phyloP scores from a whole-genome alignment of 2,797 vertebrate genomes.

The Echiichthys vipera region DNA sequence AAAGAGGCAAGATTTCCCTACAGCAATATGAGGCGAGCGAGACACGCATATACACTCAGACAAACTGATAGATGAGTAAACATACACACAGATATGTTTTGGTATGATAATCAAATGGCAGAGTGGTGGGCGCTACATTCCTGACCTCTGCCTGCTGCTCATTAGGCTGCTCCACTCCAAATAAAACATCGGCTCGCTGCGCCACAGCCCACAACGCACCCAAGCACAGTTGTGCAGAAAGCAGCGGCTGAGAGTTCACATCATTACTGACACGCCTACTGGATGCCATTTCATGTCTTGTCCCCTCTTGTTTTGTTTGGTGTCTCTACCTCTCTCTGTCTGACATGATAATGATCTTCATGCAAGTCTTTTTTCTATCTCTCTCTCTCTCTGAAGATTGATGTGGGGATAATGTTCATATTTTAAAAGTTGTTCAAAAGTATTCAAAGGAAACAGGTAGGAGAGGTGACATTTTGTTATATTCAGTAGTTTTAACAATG shows the following conservation, averaged over 20 bases:
- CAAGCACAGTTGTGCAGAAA: slow-evolving; percentile 64
- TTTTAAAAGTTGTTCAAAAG: slow-evolving; percentile 63
- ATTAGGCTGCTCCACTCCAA: slow-evolving; percentile 83
- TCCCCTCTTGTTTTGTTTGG: slow-evolving; percentile 70
- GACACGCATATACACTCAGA: slow-evolving; percentile 67
- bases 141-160: slow-evolving; percentile 83
- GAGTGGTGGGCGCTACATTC: slow-evolving; percentile 74
- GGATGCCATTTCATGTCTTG: slow-evolving; percentile 71
- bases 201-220: slow-evolving; percentile 69
- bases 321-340: slow-evolving; percentile 57
- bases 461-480: slow-evolving; percentile 35
- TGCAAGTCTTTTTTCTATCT: slow-evolving; percentile 40
- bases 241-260: slow-evolving; percentile 74
- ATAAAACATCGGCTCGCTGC: slow-evolving; percentile 77
- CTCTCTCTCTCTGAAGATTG: slow-evolving; percentile 44
- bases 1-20: slow-evolving; percentile 68
- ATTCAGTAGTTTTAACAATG: slow-evolving; percentile 34
- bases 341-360: slow-evolving; percentile 74
- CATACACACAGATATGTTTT: slow-evolving; percentile 74
- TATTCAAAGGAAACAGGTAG: slow-evolving; percentile 28
- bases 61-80: slow-evolving; percentile 76
- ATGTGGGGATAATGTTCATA: slow-evolving; percentile 56
- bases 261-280: slow-evolving; percentile 80
- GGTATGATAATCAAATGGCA: slow-evolving; percentile 82
- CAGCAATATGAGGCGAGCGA: slow-evolving; percentile 63